Evolutionary conservation across 1,140 invertebrate species (phyloP), one percentile per base, ranked within the genome.

Genomic region (Listronotus oregonensis): DNA sequence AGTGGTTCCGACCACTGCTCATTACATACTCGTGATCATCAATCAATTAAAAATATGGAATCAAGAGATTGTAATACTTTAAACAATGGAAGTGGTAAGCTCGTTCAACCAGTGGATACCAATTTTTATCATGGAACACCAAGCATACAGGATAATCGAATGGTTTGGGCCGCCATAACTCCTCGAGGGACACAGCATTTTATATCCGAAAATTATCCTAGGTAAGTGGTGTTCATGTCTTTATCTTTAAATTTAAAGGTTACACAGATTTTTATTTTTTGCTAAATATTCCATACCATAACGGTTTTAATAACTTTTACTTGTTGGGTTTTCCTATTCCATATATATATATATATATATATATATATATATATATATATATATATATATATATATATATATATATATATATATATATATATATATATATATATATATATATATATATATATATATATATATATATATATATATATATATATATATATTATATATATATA

Each of bases 91-190:
- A 73, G 71, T 47, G 73, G 69, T 37, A 75, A 77, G 46, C 31
- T 75, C 44, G 69, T 75, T 5, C 75, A 77, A 63, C 76, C 76
- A 1, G 64, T 73, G 1, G 75, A 78, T 39, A 50, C 71, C 0
- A 72, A 71, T 2, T 59, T 77, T 27, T 77, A 77, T 61, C 72
- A 75, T 50, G 73, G 74, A 4, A 66, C 70, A 6, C 60, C 70
- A 7, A 73, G 47, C 50, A 15, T 75, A 10, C 73, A 80, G 6
- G 85, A 88, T 74, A 86, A 86, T 6, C 80, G 89, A n/a, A 87
- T 91, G 14, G 84, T 93, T 21, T 94, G 91, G 91, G 91, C 92
- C 0, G 90, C 91, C 0, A 79, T 94, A 7, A 93, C 91, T 4
- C 91, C 92, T 0, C 82, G 90, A 14, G 91, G 91, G 15, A 92